Base-by-base conservation (phyloP, 2,797 vertebrate genomes). In the Alcedo atthis region DNA sequence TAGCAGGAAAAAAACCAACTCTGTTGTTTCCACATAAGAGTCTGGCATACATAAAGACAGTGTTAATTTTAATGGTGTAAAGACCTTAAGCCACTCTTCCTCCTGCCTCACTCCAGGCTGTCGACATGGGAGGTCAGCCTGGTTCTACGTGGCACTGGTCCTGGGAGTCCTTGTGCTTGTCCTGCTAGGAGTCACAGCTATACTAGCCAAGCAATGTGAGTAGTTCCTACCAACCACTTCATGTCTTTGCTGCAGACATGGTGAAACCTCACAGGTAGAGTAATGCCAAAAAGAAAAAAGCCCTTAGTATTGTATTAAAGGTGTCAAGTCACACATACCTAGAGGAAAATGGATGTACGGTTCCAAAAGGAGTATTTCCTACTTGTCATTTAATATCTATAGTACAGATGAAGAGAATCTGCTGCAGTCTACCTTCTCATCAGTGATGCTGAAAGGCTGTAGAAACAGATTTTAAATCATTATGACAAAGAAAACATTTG, bases 81-180 rank as follows among this genome's bases (percentile, higher is more conserved):
- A 37, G 17, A 64, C 28, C 25, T 88, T 58, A 37, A 78, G 9
- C 18, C 0, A 1, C 30, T 85, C 28, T 83, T 71, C 62, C 33
- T 81, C 33, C 46, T 81, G 35, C 37, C 40, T 79, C 69, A 22
- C 28, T 64, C 17, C 58, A 96, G 95, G 86, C 54, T 66, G 58
- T 75, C 24, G 0, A 30, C 59, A 25, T 0, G 9, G 78, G 33
- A 3, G 3, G 43, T 90, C 94, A 55, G 54, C 40, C 32, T 95
- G 86, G 90, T 93, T 95, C 63, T 92, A 93, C 0, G 21, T 81
- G 46, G 70, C 35, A 0, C 55, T 96, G 74, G 37, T 92, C 55
- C 86, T 96, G 67, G 95, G 70, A 30, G 10, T 84, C 63, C 78
- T 95, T 0, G 43, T 94, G 86, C 63, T 96, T 10, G 1, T 92